A percentile compares a stretch with the other conserved stretches of the same genome.
Evolutionary conservation across 2,113 vertebrate species (phyloP).

Genomic region (Onychostruthus taczanowskii): DNA sequence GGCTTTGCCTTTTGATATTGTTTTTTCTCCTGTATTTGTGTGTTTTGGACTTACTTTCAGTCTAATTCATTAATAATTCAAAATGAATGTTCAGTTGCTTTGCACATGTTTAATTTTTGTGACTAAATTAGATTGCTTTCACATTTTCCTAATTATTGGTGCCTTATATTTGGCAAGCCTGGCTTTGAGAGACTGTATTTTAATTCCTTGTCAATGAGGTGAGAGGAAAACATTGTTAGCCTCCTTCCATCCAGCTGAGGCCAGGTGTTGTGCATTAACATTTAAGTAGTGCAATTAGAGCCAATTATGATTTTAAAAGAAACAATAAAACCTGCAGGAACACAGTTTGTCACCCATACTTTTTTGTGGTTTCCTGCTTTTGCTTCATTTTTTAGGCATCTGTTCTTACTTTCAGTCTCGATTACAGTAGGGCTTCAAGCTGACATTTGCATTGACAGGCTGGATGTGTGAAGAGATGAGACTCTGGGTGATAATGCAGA

Average conservation of each 20-base stretch:
- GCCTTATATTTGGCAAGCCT: constrained; percentile 55
- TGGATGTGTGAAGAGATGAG: not conserved
- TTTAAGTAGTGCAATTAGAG: constrained; percentile 69
- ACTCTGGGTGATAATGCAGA: not conserved
- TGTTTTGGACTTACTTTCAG: not conserved
- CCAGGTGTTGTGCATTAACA: constrained; percentile 77
- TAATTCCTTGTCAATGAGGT: constrained; percentile 55
- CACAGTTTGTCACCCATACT: constrained; percentile 15
- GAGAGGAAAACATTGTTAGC: constrained; percentile 61
- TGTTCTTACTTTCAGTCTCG: constrained; percentile 18
- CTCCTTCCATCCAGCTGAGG: constrained; percentile 69
- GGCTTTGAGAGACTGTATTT: constrained; percentile 43
- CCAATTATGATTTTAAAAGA: constrained; percentile 60
- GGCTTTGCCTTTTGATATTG: not conserved
- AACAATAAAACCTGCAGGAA: constrained; percentile 56
- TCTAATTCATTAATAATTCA: not conserved
- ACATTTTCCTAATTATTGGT: constrained; percentile 46
- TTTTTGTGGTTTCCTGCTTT: constrained; percentile 6
- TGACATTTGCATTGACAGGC: not conserved
- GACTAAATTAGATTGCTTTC: constrained; percentile 49
- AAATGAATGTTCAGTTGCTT: not conserved
- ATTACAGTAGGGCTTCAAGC: constrained; percentile 20
- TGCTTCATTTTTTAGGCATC: constrained; percentile 2
- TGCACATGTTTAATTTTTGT: constrained; percentile 42
- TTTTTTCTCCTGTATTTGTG: not conserved